A percentile compares a stretch with the other conserved stretches of the same genome.
These are phyloP conservation scores for Oscheius onirici DNA, from an alignment of 2,888 invertebrate species.

Conservation along the genomic window DNA sequence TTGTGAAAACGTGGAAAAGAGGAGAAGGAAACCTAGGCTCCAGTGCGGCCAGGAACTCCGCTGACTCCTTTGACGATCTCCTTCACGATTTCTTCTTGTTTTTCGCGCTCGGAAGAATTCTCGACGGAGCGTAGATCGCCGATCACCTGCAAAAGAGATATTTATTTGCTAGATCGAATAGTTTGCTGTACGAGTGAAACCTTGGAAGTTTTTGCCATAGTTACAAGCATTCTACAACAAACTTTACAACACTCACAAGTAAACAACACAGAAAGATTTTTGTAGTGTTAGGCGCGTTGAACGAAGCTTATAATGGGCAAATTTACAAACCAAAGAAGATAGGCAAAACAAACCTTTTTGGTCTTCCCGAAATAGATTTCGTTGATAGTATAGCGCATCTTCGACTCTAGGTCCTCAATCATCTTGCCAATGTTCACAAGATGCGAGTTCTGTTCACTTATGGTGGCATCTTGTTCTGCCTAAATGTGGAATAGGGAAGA, in stretches of 20 bases:
- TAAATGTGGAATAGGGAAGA: conserved; percentile 69
- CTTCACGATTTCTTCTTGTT: conserved; percentile 48
- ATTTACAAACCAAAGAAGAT: not conserved
- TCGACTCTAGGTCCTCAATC: conserved; percentile 99
- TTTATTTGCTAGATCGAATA: not conserved
- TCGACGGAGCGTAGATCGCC: conserved; percentile 55
- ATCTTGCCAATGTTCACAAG: conserved; percentile 97
- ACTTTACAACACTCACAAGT: too few species aligned
- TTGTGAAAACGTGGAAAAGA: not conserved
- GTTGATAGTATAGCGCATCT: conserved; percentile 95
- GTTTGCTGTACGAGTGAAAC: not conserved
- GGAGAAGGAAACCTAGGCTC: conserved; percentile 8
- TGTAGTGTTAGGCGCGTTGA: too few species aligned
- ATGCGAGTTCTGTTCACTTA: conserved; percentile 93
- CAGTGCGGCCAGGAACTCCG: conserved; percentile 35
- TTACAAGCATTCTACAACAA: too few species aligned
- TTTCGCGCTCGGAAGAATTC: conserved; percentile 48
- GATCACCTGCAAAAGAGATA: conserved; percentile 43
- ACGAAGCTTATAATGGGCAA: too few species aligned
- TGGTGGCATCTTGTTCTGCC: conserved; percentile 89
- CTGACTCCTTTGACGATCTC: conserved; percentile 52
- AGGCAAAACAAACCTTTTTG: conserved; percentile 27
- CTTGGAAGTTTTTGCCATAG: not conserved
- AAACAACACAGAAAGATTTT: too few species aligned
- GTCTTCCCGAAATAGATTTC: conserved; percentile 97